Evolutionary conservation across 2,888 invertebrate species (phyloP), one percentile per base, ranked within the genome.

Genomic region (Poecilus cupreus): DNA sequence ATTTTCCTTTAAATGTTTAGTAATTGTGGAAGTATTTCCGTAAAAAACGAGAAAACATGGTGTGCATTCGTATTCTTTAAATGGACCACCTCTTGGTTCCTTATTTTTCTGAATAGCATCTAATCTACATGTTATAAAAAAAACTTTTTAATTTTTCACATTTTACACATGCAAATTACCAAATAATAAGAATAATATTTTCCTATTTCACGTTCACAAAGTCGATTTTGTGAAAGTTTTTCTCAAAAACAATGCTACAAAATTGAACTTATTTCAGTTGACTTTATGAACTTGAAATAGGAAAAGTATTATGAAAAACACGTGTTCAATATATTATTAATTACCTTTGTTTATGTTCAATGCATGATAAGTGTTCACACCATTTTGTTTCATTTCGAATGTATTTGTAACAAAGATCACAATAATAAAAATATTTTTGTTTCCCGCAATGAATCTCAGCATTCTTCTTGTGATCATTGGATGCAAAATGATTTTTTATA

Each of bases 21-120:
- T 83, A 18, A 88, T 68, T 1, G 88, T 86, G 16, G 86, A 79
- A 39, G 87, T 86, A 82, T 89, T 88, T 10, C 89, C 88, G 82
- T 83, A 89, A 46, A 89, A 85, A 11, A 88, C 85, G 3, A 84
- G 16, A 18, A 83, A 82, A 82, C 89, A 89, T 6, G 85, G 85
- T 60, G 83, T 84, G 82, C 89, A 89, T 83, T 88, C 88, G 82
- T 87, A 87, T 82, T 88, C 88, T 0, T 82, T 82, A 64, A 75
- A 81, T 13, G 10, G n/a, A 32, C 51, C 68, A 0, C 70, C 79
- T 39, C 32, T 22, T 24, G 51, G 51, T 26, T 72, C 54, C 8
- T 24, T 74, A 51, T 5, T 78, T 26, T 80, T 64, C 6, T 6
- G 11, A n/a, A 72, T 22, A 5, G 13, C 16, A 3, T 74, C 72